Evolutionary conservation across 2,888 invertebrate species (phyloP), one percentile per base, ranked within the genome.

Genomic region (Yponomeuta malinellus): DNA sequence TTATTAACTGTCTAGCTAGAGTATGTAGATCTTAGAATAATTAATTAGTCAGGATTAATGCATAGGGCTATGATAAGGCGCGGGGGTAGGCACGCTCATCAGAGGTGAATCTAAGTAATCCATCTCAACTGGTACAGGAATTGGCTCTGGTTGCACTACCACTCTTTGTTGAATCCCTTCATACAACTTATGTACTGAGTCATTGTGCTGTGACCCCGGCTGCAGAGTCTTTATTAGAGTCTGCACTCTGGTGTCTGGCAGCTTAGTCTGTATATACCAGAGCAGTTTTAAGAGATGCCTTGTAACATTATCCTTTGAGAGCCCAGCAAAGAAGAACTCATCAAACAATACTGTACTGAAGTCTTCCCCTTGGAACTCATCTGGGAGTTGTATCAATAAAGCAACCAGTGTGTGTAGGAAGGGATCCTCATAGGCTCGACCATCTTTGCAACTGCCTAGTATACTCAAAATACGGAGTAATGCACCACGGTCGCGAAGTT

Each of bases 331-430:
- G 80, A 99, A 96, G 85, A 98, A 98, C 84, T 98, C 98, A 86
- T 98, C 98, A 89, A 99, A 98, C 66, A 99, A 94, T 1, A 97
- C 97, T 2, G 98, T 98, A 86, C 98, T 98, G 83, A 98, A 98
- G 77, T 98, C 98, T 88, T 98, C 98, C 0, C 97, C 96, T 75
- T 96, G 94, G 82, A 99, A 98, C 86, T 98, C 98, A 75, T 99
- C 98, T 4, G 96, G 95, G 93, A 98, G 95, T 73, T 96, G 96
- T 76, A 98, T 96, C 9, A 99, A 92, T 68, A 97, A 87, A 0
- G 97, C 96, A 79, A 97, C 97, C 78, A 99, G 90, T 15, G 97
- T 97, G 93, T 99, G 98, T 72, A 99, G 88, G 85, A 98, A 98
- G 6, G 98, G 98, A 91, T 99, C 98, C 83, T 98, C 98, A 84